phyloP scores from a whole-genome alignment of 2,797 vertebrate species.

The Smutsia temminckii region DNA sequence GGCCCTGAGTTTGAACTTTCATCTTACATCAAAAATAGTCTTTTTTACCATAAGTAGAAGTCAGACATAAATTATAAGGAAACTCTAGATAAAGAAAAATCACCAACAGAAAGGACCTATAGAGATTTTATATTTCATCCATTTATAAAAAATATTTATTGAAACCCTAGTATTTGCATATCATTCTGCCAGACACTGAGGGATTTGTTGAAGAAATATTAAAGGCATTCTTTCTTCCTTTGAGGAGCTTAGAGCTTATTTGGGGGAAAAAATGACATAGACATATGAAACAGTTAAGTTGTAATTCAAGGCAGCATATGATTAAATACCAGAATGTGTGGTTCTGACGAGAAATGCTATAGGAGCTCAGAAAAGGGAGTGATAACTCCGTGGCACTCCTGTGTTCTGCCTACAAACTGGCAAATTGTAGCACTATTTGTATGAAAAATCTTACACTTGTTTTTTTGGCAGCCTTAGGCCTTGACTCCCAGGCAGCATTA shows the following conservation, averaged over 20 bases:
- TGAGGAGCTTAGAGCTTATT: constrained; percentile 47
- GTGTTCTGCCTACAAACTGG: constrained; percentile 74
- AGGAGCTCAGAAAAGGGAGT: constrained; percentile 66
- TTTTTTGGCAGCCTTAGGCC: constrained; percentile 77
- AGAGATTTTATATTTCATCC: constrained; percentile 62
- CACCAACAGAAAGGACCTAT: constrained; percentile 33
- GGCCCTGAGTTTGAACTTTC: neutral
- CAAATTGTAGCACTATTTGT: constrained; percentile 73
- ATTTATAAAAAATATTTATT: constrained; percentile 65
- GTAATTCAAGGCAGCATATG: constrained; percentile 69
- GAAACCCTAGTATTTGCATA: constrained; percentile 65
- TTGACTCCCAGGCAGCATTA: constrained; percentile 73
- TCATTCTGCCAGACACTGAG: constrained; percentile 49
- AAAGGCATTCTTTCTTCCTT: constrained; percentile 54
- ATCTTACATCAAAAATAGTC: constrained; percentile 11
- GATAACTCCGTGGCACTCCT: constrained; percentile 51
- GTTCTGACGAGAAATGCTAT: constrained; percentile 55
- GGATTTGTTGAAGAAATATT: constrained; percentile 69
- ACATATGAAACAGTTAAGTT: constrained; percentile 67
- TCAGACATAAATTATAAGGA: constrained; percentile 28
- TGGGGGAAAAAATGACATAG: constrained; percentile 37
- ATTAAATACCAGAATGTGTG: constrained; percentile 68
- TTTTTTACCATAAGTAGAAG: neutral
- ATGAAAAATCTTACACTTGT: constrained; percentile 77
- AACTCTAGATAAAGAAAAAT: constrained; percentile 32